A percentile compares a stretch with the other conserved stretches of the same genome.
Evolutionary conservation across 2,797 vertebrate species (phyloP).

Genomic region (Ctenochaetus hawaiiensis): DNA sequence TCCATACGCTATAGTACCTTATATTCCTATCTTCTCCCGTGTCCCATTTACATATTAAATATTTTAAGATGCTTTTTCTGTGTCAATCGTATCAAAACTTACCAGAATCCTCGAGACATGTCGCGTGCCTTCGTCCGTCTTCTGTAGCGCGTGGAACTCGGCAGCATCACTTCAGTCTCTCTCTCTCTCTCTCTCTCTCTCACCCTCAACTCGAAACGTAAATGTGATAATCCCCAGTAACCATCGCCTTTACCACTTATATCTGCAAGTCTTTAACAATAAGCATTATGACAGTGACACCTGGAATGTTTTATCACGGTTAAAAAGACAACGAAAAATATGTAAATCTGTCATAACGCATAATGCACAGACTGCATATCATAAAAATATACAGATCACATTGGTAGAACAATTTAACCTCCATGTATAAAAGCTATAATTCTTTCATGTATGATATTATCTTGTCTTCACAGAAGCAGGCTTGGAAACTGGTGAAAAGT

Average conservation of each 20-base stretch:
- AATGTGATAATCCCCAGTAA: constrained; percentile 30
- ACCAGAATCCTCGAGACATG: constrained; percentile 88
- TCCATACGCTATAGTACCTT: neutral
- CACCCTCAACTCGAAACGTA: constrained; percentile 33
- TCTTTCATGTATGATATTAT: too few species aligned
- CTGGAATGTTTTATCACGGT: neutral
- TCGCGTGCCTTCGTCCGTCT: constrained; percentile 78
- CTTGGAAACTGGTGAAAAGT: too few species aligned
- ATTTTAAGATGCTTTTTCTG: constrained; percentile 15
- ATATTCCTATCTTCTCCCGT: neutral
- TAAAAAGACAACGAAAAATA: neutral
- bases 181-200: constrained; percentile 25
- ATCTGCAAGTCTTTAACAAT: neutral
- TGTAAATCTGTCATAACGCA: too few species aligned
- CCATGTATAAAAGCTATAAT: too few species aligned
- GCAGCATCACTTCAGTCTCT: constrained; percentile 83
- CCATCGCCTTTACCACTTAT: neutral
- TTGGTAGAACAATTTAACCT: too few species aligned
- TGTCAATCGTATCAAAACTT: constrained; percentile 58
- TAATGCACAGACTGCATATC: too few species aligned
- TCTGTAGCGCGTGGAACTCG: constrained; percentile 81
- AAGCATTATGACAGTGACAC: neutral
- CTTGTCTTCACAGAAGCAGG: too few species aligned
- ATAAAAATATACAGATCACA: too few species aligned
- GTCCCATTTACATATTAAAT: neutral